These are phyloP conservation scores for Macrobrachium rosenbergii DNA, from an alignment of 1,140 invertebrate species.

Conservation along the genomic window DNA sequence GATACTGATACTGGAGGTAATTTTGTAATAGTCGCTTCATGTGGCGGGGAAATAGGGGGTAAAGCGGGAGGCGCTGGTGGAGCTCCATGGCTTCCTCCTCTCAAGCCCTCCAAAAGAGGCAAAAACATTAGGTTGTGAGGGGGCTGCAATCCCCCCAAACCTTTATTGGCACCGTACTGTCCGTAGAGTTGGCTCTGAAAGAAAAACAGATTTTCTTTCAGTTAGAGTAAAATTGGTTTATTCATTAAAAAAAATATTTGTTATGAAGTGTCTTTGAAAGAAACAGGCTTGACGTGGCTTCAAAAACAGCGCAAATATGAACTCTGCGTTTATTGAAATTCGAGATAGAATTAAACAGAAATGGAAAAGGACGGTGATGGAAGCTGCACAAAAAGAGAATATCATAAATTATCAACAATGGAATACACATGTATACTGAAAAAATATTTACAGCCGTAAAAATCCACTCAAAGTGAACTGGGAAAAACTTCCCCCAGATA, in stretches of 20 bases:
- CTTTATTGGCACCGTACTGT: constrained; percentile 60
- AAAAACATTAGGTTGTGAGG: constrained; percentile 76
- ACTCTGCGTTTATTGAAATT: too few species aligned
- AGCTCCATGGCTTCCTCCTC: constrained; percentile 67
- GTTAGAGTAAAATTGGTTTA: not conserved
- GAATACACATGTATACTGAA: too few species aligned
- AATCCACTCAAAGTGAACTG: too few species aligned
- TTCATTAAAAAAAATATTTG: too few species aligned
- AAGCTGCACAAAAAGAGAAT: too few species aligned
- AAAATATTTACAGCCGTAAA: too few species aligned
- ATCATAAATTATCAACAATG: too few species aligned
- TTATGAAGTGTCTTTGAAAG: too few species aligned
- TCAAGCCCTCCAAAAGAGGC: constrained; percentile 75
- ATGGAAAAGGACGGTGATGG: too few species aligned
- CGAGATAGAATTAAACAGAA: too few species aligned
- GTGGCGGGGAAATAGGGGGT: constrained; percentile 70
- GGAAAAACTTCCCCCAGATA: too few species aligned
- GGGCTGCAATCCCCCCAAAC: constrained; percentile 58
- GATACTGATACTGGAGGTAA: constrained; percentile 47
- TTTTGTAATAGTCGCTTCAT: constrained; percentile 73
- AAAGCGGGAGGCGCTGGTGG: constrained; percentile 70
- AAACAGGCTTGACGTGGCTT: not conserved
- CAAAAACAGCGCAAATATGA: not conserved
- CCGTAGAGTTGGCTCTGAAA: constrained; percentile 63
- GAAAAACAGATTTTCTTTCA: not conserved